Percentiles rank a stretch among this genome's conserved stretches.
phyloP scores from a whole-genome alignment of 1,140 invertebrate species.

The Spodoptera frugiperda region DNA sequence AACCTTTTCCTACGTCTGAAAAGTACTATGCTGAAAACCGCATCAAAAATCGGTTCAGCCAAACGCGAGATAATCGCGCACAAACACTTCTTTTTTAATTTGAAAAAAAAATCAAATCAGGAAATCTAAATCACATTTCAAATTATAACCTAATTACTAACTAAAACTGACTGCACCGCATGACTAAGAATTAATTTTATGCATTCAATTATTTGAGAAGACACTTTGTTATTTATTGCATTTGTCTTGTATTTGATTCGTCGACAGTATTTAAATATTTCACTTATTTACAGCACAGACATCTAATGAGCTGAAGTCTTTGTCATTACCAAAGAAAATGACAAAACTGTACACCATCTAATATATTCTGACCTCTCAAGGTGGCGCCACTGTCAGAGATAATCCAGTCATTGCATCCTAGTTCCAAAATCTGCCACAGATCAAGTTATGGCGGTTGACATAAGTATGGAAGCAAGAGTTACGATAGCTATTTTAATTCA shows the following conservation, averaged over 20 bases:
- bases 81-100: too few relatives aligned
- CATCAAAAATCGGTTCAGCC: too few relatives aligned
- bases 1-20: too few relatives aligned
- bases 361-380: neutral
- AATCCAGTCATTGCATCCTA: neutral
- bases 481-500: conserved; percentile 6
- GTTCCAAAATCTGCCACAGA: neutral
- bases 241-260: conserved; percentile 28
- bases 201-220: conserved; percentile 23
- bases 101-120: too few relatives aligned
- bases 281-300: conserved; percentile 17
- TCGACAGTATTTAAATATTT: conserved; percentile 37
- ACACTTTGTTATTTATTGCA: conserved; percentile 40
- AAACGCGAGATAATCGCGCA: too few relatives aligned
- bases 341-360: neutral
- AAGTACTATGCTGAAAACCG: too few relatives aligned
- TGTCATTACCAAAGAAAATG: conserved; percentile 9
- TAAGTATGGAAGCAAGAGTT: neutral
- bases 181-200: conserved; percentile 44
- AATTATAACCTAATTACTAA: too few relatives aligned
- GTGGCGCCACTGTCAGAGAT: neutral
- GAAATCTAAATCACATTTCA: too few relatives aligned
- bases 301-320: conserved; percentile 24
- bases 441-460: neutral
- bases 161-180: too few relatives aligned